Evolutionary conservation across 2,888 invertebrate species (phyloP).

Genomic region (Phania funesta): DNA sequence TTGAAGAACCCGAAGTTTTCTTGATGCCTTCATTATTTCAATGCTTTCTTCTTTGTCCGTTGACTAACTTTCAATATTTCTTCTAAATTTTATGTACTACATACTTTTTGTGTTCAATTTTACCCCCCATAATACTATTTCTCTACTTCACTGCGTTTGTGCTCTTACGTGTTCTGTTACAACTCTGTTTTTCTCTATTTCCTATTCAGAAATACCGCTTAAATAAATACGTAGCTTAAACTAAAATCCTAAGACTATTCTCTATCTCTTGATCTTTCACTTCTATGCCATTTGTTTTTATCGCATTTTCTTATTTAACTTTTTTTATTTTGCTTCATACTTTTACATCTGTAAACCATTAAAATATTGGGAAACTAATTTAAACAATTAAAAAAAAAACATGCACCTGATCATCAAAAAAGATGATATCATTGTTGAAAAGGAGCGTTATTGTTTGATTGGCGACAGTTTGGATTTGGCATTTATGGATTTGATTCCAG

Average conservation of each 20-base stretch:
- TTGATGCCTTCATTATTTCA: background rate
- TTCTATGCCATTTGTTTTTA: conserved; percentile 34
- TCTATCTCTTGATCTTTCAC: conserved; percentile 16
- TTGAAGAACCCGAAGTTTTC: background rate
- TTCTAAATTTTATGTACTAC: conserved; percentile 2
- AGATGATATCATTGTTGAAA: conserved; percentile 93
- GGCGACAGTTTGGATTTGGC: conserved; percentile 96
- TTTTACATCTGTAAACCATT: conserved; percentile 68
- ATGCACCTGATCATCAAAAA: conserved; percentile 59
- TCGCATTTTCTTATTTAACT: conserved; percentile 44
- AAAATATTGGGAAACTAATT: conserved; percentile 2
- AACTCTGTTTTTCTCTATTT: background rate
- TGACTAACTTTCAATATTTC: conserved; percentile 49
- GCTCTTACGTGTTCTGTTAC: background rate
- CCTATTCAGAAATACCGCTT: background rate
- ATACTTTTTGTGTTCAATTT: background rate
- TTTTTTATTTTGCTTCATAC: conserved; percentile 68
- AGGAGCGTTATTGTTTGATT: conserved; percentile 96
- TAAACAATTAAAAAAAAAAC: conserved; percentile 62
- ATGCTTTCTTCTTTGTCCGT: background rate
- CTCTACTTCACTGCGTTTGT: background rate
- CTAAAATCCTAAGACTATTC: conserved; percentile 35
- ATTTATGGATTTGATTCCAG: conserved; percentile 89
- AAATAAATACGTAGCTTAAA: background rate
- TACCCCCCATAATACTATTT: no score